Evolutionary conservation across 23 tunicate species (phyloP), one percentile per base, ranked within the genome.

Genomic region (Ascidia mentula): DNA sequence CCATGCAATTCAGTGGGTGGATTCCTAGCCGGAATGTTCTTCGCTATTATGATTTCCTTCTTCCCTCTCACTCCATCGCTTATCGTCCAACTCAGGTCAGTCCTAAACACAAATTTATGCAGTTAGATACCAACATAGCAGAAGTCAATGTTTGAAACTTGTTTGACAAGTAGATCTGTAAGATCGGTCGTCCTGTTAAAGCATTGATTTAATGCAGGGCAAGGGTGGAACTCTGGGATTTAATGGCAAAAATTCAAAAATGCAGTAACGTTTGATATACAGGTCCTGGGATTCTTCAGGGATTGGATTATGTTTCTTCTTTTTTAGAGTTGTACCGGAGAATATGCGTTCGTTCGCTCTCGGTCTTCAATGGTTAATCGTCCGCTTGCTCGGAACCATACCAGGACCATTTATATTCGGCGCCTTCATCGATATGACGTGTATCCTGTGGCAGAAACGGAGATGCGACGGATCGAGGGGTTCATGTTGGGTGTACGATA

Each of bases 371-470:
- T 91, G 90, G 91, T 37, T 86, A 81, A 72, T 91, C 53, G 79
- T 91, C 60, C 80, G 97, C 33, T 85, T 89, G 26, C 35, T 91
- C 20, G 97, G 97, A 6, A 91, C 94, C 76, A 86, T 91, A 36
- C 97, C 97, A 18, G 97, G 97, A 26, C 97, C 97, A 13, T 82
- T 91, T 4, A 59, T 86, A 69, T 91, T 81, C 77, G 97, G 97
- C 9, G 84, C 75, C 32, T 65, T 91, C 38, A 86, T 86, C 40
- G 97, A 91, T 71, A 31, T 79, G 40, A 84, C 82, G 31, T 91
- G 97, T 39, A 46, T 86, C 6, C 36, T 86, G 70, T 91, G 97
- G 97, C 97, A 91, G 72, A 37, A 38, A 30, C 59, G 82, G 15
- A 72, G 46, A 31, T 91, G 97, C 46, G 81, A 83, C 45, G 88